phyloP scores from a whole-genome alignment of 2,888 invertebrate species.

The Ferdinandea cuprea region DNA sequence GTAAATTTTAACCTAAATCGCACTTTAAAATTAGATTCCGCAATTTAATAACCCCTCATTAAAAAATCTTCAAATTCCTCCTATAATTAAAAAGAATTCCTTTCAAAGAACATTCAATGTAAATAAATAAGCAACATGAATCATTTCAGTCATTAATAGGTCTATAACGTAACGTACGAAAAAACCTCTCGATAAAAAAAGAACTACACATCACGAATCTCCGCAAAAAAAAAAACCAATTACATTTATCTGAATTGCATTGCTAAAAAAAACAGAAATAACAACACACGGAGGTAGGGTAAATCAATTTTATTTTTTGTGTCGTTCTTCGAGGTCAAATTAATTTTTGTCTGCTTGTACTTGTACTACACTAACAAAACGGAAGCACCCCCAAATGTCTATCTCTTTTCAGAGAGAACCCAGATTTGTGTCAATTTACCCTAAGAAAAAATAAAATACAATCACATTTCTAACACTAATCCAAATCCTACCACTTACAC shows the following conservation, averaged over 20 bases:
- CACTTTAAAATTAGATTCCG: too few relatives aligned
- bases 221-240: slow-evolving; percentile 3
- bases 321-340: slow-evolving; percentile 39
- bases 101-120: not conserved
- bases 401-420: too few relatives aligned
- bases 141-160: slow-evolving; percentile 12
- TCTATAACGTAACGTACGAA: not conserved
- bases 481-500: slow-evolving; percentile 30
- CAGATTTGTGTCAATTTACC: too few relatives aligned
- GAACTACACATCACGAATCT: slow-evolving; percentile 28
- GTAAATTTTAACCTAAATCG: too few relatives aligned
- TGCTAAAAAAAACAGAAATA: slow-evolving; percentile 6
- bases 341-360: not conserved
- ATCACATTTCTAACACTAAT: slow-evolving; percentile 23
- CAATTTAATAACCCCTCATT: too few relatives aligned
- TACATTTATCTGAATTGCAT: slow-evolving; percentile 38
- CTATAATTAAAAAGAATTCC: not conserved
- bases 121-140: slow-evolving; percentile 25
- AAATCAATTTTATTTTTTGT: not conserved
- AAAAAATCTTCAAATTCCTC: too few relatives aligned
- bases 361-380: slow-evolving; percentile 9
- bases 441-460: slow-evolving; percentile 33
- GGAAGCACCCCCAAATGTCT: slow-evolving; percentile 34
- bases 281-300: slow-evolving; percentile 12
- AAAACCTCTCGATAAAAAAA: slow-evolving; percentile 2